Base-by-base conservation (phyloP, 1,140 invertebrate genomes). In the Neotoxoptera formosana region DNA sequence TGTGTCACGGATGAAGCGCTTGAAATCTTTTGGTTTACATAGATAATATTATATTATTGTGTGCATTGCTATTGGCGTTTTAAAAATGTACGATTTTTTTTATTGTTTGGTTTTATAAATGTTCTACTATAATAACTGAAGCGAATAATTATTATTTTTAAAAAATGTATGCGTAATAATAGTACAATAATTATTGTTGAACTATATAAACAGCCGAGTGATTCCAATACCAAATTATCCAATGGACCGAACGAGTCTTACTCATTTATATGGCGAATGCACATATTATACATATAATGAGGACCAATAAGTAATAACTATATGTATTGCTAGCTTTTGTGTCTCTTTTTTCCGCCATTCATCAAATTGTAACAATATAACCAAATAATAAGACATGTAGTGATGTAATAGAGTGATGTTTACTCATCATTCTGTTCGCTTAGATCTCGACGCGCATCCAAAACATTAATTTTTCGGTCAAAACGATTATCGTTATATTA, bases 401-500 rank as follows among this genome's bases (percentile, higher is more conserved):
- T n/a, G 60, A 76, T 30, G 60, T 67, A 67, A 76, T 76, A 76
- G 60, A n/a, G n/a, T n/a, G n/a, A n/a, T n/a, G n/a, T 67, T 3
- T 30, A 67, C 7, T 21, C 17, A 76, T 17, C 60, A 7, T n/a
- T n/a, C 30, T 76, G 30, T 76, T n/a, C 2, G 14, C 60, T n/a
- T 4, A 76, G 30, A n/a, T n/a, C 30, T 67, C 14, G 7, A 76
- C 4, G 60, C 14, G 30, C n/a, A 17, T n/a, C 6, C n/a, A 30
- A 76, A 76, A 34, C 30, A n/a, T 17, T 17, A 76, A 6, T 17
- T 76, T n/a, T 67, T n/a, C 30, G n/a, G 30, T 76, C 30, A 76
- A 76, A 76, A 76, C 60, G 30, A 76, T 76, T n/a, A 76, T 76
- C n/a, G 60, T 76, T 76, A n/a, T n/a, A 76, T 76, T n/a, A 67